Conservation (phyloP, 1,140 invertebrate species). For the Anagrus nilaparvatae region DNA sequence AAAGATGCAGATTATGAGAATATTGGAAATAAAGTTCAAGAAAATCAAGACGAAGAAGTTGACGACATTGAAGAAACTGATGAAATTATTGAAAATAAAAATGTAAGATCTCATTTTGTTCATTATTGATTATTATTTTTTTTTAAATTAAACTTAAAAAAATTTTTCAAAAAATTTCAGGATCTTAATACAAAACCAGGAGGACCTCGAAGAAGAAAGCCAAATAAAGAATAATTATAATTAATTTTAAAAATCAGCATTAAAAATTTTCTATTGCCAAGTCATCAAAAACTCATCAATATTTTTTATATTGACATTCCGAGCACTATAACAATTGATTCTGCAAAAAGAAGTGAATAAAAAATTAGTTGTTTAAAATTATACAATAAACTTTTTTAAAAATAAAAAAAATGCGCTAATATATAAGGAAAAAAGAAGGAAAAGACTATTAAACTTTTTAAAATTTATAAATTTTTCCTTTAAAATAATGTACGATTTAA, state of each 20-base stretch:
- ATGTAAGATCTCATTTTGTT: conserved; percentile 19
- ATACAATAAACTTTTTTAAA: no score
- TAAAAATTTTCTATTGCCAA: no score
- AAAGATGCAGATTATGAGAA: conserved; percentile 40
- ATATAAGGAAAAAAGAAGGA: no score
- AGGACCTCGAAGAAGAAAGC: conserved; percentile 39
- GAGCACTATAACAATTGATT: no score
- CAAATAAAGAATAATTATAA: conserved; percentile 34
- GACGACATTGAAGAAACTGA: conserved; percentile 36
- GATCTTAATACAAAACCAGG: conserved; percentile 21
- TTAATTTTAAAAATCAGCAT: conserved; percentile 10
- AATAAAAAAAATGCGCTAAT: no score
- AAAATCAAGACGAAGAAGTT: conserved; percentile 29
- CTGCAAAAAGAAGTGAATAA: no score
- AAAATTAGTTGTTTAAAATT: no score
- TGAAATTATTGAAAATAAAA: conserved; percentile 26
- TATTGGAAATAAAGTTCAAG: conserved; percentile 29
- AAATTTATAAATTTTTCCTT: no score
- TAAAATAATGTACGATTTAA: no score
- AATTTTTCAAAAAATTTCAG: conserved; percentile 14
- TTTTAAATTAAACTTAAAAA: conserved; percentile 1
- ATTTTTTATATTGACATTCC: no score
- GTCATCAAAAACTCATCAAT: no score
- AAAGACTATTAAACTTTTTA: no score
- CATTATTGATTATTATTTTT: conserved; percentile 7